Evolutionary conservation across 1,140 invertebrate genomes (phyloP).

Genomic region (Musca domestica): DNA sequence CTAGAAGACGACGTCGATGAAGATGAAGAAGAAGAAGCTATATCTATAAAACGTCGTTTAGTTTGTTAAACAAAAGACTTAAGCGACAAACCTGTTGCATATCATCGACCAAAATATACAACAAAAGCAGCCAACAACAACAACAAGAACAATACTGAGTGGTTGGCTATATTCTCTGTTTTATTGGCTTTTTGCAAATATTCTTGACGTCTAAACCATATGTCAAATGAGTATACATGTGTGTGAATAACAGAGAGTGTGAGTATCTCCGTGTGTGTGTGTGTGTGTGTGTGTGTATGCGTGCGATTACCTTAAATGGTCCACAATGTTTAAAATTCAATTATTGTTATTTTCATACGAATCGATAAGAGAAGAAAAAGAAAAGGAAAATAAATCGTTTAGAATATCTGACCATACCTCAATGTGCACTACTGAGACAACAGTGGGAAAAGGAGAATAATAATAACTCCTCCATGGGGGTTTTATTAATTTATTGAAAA

Average conservation of each 20-base stretch:
- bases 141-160: too few species aligned
- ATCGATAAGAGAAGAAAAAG: neutral
- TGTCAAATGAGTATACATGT: neutral
- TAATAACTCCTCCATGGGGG: too few species aligned
- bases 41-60: constrained; percentile 5
- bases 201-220: too few species aligned
- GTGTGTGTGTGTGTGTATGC: neutral
- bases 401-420: too few species aligned
- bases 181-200: too few species aligned
- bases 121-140: neutral
- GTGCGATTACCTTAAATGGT: constrained; percentile 3
- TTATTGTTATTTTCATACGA: constrained; percentile 19
- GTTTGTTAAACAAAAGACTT: constrained; percentile 21
- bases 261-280: neutral
- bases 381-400: too few species aligned
- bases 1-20: neutral
- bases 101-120: neutral
- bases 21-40: neutral
- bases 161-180: neutral
- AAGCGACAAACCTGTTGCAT: constrained; percentile 21
- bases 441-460: too few species aligned
- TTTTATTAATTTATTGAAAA: too few species aligned
- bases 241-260: neutral
- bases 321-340: constrained; percentile 20
- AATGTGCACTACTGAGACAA: too few species aligned